A percentile compares a stretch with the other conserved stretches of the same genome.
These are phyloP conservation scores for Coelopa frigida DNA, from an alignment of 1,140 invertebrate species.

Conservation along the genomic window DNA sequence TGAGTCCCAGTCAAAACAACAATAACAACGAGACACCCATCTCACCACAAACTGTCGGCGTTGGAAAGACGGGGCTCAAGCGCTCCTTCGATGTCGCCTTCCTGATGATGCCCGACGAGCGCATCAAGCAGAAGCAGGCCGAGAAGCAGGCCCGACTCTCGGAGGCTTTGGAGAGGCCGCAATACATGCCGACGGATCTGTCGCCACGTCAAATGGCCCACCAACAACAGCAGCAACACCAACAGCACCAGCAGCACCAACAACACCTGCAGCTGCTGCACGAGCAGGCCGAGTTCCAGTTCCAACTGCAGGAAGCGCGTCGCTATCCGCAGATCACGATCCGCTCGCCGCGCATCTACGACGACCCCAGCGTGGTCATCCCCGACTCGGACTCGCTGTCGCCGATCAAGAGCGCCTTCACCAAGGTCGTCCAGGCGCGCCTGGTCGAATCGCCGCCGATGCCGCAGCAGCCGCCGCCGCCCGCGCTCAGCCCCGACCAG, in stretches of 20 bases:
- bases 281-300: conserved; percentile 31
- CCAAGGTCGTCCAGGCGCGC: conserved; percentile 58
- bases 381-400: conserved; percentile 27
- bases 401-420: conserved; percentile 65
- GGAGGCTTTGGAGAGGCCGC: conserved; percentile 41
- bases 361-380: conserved; percentile 38
- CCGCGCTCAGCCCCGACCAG: conserved; percentile 66
- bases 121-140: conserved; percentile 59
- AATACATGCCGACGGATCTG: conserved; percentile 15
- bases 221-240: conserved; percentile 24
- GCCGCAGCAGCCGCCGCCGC: conserved; percentile 54
- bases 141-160: conserved; percentile 51
- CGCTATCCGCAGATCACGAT: conserved; percentile 36
- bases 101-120: conserved; percentile 76
- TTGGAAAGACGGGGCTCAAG: conserved; percentile 49
- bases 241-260: conserved; percentile 19
- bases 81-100: conserved; percentile 83
- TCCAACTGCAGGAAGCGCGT: conserved; percentile 31
- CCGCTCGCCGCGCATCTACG: conserved; percentile 34
- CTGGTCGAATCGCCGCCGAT: conserved; percentile 45
- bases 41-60: conserved; percentile 7
- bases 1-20: conserved; percentile 15
- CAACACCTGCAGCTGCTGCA: conserved; percentile 21
- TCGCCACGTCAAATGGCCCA: conserved; percentile 10
- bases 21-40: conserved; percentile 25